phyloP scores from a whole-genome alignment of 2,888 invertebrate genomes.

The Stratiomys singularior region DNA sequence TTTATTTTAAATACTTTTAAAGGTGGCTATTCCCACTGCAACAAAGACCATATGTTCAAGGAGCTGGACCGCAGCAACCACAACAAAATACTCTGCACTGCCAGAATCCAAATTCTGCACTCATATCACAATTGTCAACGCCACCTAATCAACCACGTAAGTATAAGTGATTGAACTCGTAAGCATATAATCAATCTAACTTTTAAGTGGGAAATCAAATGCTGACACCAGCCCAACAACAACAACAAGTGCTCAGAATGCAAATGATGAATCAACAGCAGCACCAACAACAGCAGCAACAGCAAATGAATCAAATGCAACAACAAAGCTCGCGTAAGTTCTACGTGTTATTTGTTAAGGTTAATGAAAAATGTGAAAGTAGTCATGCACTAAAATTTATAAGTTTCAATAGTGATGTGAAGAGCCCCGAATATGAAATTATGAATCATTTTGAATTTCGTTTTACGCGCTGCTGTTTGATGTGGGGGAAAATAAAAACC shows the following conservation, averaged over 20 bases:
- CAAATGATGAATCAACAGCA: slow-evolving; percentile 65
- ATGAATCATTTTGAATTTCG: no score
- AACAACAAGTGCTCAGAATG: slow-evolving; percentile 59
- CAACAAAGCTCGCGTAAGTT: slow-evolving; percentile 59
- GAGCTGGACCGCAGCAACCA: slow-evolving; percentile 56
- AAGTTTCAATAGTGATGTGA: no score
- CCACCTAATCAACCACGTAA: slow-evolving; percentile 65
- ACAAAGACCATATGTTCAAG: slow-evolving; percentile 60
- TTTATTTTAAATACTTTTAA: background rate
- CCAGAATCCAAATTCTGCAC: slow-evolving; percentile 67
- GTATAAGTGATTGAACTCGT: background rate
- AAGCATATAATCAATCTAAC: background rate
- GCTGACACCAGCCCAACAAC: slow-evolving; percentile 55
- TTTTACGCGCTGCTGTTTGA: no score
- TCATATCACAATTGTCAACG: slow-evolving; percentile 73
- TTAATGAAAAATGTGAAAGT: no score
- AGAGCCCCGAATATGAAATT: no score
- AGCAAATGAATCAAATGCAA: slow-evolving; percentile 55
- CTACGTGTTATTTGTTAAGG: no score
- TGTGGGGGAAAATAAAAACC: no score
- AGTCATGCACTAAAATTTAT: no score
- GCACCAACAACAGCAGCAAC: slow-evolving; percentile 62
- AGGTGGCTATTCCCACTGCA: slow-evolving; percentile 44
- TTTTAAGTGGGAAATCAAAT: slow-evolving; percentile 52
- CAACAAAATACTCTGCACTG: slow-evolving; percentile 48